Evolutionary conservation across 1,140 invertebrate species (phyloP), one percentile per base, ranked within the genome.

Genomic region (Oppia nitens): DNA sequence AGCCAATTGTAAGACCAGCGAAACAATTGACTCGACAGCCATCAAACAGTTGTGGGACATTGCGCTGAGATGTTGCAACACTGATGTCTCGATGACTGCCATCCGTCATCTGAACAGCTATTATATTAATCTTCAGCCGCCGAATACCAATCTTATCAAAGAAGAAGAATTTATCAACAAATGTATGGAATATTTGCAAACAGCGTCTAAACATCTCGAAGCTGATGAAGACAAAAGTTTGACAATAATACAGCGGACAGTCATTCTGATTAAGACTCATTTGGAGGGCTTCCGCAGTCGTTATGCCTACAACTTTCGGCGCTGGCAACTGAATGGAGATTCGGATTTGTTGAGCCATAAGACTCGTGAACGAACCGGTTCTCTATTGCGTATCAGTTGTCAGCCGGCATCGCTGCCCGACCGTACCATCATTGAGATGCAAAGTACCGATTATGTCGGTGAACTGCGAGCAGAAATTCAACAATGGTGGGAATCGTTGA

Each of bases 31-130:
- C 20, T 12, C 17, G 17, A 25, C 26, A 26, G 87, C 86, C 14
- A 92, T 93, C 83, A 84, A 89, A 71, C 87, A 93, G 66, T 72
- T 94, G 21, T 95, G 90, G 89, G 85, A 84, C 69, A 92, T 95
- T 61, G 90, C 90, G 0, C 71, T 94, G 0, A 75, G 83, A 62
- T 87, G 88, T 1, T 83, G 83, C 61, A 91, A 84, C 68, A 90
- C 86, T 75, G 88, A 94, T 70, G 90, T 94, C 0, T 92, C 87
- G 61, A 83, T 92, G 79, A 83, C 87, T 3, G 88, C 90, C 0
- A 94, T 93, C 59, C 87, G 93, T 67, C 90, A 90, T 68, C 74
- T 94, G 29, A 94, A 93, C 68, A 83, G 82, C 65, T 91, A 87
- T 67, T 95, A 93, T 71, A 89, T 93, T 77, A 85, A 86, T 25